Percentiles rank a stretch among this genome's conserved stretches.
Evolutionary conservation across 1,140 invertebrate species (phyloP).

Genomic region (Hirudo medicinalis): DNA sequence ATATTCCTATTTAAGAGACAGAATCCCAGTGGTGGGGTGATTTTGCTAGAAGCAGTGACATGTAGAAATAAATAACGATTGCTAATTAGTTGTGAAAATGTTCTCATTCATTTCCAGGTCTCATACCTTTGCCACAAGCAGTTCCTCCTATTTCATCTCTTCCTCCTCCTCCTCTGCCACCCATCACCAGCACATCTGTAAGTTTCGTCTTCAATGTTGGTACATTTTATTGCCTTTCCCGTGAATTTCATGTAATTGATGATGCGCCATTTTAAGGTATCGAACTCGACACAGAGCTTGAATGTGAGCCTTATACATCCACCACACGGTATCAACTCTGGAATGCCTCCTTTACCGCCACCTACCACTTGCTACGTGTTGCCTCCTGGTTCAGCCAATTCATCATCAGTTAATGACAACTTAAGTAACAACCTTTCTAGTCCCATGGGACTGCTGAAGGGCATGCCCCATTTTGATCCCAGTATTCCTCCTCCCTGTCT

Average conservation of each 20-base stretch:
- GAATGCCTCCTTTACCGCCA: too few species aligned
- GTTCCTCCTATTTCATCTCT: background rate
- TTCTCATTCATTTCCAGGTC: background rate
- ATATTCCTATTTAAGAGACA: too few species aligned
- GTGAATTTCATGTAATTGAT: background rate
- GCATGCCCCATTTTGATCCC: background rate
- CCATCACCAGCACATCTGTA: background rate
- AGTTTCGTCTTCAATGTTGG: background rate
- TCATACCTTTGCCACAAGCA: constrained; percentile 4
- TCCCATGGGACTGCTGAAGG: background rate
- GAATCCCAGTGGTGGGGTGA: too few species aligned
- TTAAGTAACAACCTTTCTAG: background rate
- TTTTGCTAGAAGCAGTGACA: too few species aligned
- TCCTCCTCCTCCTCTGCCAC: background rate
- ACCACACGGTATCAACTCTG: background rate
- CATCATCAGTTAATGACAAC: background rate
- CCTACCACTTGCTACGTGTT: too few species aligned
- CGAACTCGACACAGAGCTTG: background rate
- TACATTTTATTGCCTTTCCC: background rate
- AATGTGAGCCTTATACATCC: background rate
- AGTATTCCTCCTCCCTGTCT: constrained; percentile 4
- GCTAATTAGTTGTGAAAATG: too few species aligned
- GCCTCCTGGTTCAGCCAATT: background rate
- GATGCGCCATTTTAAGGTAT: background rate
- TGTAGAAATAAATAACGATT: too few species aligned